phyloP scores from a whole-genome alignment of 1,140 invertebrate species.

The Drosophila parabipectinata region DNA sequence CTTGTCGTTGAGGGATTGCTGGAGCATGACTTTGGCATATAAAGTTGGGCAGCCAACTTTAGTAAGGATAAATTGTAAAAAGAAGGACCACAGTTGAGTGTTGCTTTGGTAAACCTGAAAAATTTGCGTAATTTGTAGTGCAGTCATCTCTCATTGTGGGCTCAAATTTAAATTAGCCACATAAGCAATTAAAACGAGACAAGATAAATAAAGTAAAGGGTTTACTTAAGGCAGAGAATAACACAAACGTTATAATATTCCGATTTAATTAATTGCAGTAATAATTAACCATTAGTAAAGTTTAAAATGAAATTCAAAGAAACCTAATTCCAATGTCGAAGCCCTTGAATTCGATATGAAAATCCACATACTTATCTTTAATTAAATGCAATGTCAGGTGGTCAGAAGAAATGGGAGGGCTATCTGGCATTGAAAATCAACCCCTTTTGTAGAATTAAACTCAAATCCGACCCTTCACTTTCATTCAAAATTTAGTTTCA shows the following conservation, averaged over 20 bases:
- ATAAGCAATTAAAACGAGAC: neutral
- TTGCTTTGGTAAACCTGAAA: neutral
- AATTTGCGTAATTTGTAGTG: constrained; percentile 7
- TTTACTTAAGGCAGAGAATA: too few relatives aligned
- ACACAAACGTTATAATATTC: too few relatives aligned
- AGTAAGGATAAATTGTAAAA: neutral
- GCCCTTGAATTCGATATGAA: too few relatives aligned
- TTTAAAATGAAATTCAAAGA: too few relatives aligned
- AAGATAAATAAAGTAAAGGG: neutral
- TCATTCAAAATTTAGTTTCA: neutral
- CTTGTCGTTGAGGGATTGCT: constrained; percentile 57
- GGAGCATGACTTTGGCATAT: constrained; percentile 32
- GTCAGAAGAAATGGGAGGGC: neutral
- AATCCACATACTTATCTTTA: neutral
- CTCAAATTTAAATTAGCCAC: neutral
- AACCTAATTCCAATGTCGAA: too few relatives aligned
- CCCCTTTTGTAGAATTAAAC: neutral
- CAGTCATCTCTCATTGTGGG: constrained; percentile 4
- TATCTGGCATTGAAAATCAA: neutral
- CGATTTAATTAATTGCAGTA: neutral
- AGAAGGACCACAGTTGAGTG: neutral
- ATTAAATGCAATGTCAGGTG: neutral
- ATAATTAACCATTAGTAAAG: too few relatives aligned
- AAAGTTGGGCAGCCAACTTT: constrained; percentile 1
- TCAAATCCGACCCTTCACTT: neutral